Conservation (phyloP, 2,888 invertebrate species). For the Aphodius sticticus region DNA sequence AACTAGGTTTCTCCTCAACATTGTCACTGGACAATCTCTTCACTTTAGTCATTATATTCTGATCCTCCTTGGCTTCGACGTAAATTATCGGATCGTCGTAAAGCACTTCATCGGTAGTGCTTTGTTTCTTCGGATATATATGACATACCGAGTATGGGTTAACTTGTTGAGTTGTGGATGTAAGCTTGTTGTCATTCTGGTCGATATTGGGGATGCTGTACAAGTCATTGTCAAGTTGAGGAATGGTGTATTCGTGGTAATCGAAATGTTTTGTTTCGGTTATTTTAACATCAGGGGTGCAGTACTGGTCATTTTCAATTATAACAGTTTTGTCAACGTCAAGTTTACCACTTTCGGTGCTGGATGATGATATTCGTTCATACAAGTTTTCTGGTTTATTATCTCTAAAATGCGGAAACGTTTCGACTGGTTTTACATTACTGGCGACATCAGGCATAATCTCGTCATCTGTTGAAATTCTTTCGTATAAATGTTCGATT, state of each 20-base stretch:
- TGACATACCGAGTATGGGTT: conserved; percentile 36
- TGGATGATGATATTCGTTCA: conserved; percentile 28
- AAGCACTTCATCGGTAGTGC: not conserved
- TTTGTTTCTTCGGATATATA: conserved; percentile 26
- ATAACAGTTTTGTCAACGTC: not conserved
- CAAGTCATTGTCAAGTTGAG: conserved; percentile 28
- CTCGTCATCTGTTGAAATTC: conserved; percentile 35
- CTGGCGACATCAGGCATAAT: not conserved
- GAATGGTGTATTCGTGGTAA: conserved; percentile 38
- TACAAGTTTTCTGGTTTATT: conserved; percentile 23
- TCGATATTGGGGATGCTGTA: conserved; percentile 34
- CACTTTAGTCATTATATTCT: conserved; percentile 8
- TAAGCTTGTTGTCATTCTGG: conserved; percentile 37
- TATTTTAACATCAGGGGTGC: conserved; percentile 29
- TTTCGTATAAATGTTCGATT: conserved; percentile 38
- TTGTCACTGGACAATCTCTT: conserved; percentile 8
- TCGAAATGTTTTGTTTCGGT: conserved; percentile 26
- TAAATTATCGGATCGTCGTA: not conserved
- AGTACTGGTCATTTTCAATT: conserved; percentile 35
- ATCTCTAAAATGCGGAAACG: not conserved
- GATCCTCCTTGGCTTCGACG: not conserved
- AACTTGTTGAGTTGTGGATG: conserved; percentile 7
- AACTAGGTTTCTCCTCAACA: conserved; percentile 19
- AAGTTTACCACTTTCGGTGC: not conserved
- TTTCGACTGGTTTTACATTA: too few relatives aligned